Conservation (phyloP, 2,888 invertebrate genomes). For the Tenodera sinensis region DNA sequence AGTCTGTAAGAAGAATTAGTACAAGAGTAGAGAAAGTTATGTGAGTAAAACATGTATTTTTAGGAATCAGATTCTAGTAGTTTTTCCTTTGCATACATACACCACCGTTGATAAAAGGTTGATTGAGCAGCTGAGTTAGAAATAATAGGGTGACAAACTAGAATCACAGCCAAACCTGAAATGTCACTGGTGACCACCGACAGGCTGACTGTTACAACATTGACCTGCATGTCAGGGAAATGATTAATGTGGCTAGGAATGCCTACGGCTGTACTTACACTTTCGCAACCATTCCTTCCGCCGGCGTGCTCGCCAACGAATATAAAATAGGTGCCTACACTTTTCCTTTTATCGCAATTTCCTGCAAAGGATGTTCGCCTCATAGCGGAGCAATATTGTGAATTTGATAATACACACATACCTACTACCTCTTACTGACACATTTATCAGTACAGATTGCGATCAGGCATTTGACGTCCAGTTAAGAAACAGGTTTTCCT, state of each 20-base stretch:
- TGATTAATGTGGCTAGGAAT: not conserved
- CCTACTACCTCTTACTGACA: not conserved
- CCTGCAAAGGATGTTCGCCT: not conserved
- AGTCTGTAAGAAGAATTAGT: no score
- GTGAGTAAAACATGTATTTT: no score
- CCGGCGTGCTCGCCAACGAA: not conserved
- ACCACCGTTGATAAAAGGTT: no score
- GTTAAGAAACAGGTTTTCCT: not conserved
- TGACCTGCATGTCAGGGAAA: not conserved
- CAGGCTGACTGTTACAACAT: not conserved
- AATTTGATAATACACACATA: not conserved
- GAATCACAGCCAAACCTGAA: not conserved
- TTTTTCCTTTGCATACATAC: no score
- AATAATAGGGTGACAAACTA: no score
- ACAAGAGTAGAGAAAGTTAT: no score
- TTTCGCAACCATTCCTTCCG: not conserved
- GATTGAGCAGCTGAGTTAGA: no score
- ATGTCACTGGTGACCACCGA: not conserved
- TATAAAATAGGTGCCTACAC: not conserved
- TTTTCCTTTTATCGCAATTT: not conserved
- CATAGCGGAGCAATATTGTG: no score
- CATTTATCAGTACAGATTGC: not conserved
- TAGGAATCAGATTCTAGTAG: no score
- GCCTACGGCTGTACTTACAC: not conserved
- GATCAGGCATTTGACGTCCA: not conserved